Evolutionary conservation across 2,797 vertebrate genomes (phyloP).

Genomic region (Taenioides sp.): DNA sequence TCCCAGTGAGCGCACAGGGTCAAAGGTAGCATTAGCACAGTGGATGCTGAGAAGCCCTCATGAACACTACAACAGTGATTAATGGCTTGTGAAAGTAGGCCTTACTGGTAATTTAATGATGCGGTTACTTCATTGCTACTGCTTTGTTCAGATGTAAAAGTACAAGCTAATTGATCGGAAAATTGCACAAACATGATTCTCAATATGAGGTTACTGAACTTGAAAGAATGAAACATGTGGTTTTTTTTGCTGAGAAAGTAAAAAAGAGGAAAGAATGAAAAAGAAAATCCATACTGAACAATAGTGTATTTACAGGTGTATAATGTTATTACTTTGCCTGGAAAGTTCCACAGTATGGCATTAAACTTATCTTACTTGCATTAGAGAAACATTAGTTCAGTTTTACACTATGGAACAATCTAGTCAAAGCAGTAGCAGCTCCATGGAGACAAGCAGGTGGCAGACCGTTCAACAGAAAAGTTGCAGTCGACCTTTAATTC

Average conservation of each 20-base stretch:
- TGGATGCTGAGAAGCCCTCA: constrained; percentile 25
- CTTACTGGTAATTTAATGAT: constrained; percentile 21
- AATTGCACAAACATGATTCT: background rate
- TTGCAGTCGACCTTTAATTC: background rate
- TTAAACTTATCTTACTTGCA: no score
- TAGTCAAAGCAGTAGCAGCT: no score
- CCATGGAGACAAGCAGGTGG: background rate
- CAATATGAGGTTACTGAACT: background rate
- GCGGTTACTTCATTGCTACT: background rate
- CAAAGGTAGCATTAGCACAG: constrained; percentile 19
- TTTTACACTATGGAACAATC: no score
- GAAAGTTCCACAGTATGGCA: no score
- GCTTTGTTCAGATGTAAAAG: background rate
- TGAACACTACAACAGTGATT: constrained; percentile 23
- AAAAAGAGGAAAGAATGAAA: background rate
- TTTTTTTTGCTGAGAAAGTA: background rate
- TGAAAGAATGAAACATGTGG: constrained; percentile 6
- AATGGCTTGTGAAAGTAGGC: constrained; percentile 26
- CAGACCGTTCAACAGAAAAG: background rate
- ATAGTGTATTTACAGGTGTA: no score
- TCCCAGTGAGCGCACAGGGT: constrained; percentile 19
- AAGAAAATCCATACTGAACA: background rate
- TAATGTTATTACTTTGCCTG: no score
- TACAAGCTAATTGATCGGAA: background rate
- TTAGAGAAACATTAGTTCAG: no score